phyloP scores from a whole-genome alignment of 2,113 vertebrate species.

The Gyps fulvus region DNA sequence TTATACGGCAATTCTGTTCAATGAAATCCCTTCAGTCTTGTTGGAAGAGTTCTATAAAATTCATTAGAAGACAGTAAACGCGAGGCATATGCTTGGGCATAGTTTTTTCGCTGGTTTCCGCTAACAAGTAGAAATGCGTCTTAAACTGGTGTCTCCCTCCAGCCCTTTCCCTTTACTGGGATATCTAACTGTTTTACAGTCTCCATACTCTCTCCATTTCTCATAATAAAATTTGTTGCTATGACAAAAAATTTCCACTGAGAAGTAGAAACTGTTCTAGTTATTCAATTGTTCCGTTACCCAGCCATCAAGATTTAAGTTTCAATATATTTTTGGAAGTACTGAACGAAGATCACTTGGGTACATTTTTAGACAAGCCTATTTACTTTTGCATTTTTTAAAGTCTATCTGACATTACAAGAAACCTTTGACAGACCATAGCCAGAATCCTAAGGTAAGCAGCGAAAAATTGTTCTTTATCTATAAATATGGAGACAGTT shows the following conservation, averaged over 20 bases:
- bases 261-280: neutral
- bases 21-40: neutral
- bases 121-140: neutral
- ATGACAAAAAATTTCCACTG: neutral
- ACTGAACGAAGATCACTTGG: neutral
- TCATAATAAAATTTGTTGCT: slow-evolving; percentile 3
- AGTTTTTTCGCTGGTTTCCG: neutral
- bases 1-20: neutral
- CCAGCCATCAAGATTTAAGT: neutral
- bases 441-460: neutral
- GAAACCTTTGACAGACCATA: neutral
- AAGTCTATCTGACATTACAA: neutral
- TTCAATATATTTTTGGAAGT: slow-evolving; percentile 16
- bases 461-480: neutral
- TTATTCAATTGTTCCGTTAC: slow-evolving; percentile 12
- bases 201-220: neutral
- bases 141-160: neutral
- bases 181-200: neutral
- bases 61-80: neutral
- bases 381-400: neutral
- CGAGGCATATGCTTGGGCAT: neutral
- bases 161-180: neutral
- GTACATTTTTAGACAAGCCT: slow-evolving; percentile 22
- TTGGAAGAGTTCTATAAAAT: neutral
- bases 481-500: neutral